Base-by-base conservation (phyloP, 1,140 invertebrate species). In the Heliothis virescens region DNA sequence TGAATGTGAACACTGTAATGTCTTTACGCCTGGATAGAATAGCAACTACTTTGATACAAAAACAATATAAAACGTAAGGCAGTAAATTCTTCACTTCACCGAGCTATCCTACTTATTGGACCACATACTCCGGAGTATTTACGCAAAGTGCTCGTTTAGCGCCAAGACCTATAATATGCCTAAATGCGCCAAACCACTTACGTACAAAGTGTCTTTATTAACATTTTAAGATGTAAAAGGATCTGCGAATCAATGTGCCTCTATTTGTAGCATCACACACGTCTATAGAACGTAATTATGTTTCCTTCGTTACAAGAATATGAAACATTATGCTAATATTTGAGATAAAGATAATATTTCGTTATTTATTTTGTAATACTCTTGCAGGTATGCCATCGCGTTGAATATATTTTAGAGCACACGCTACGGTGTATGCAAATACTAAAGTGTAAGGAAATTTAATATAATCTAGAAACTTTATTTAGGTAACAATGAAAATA, bases 201-300 rank as follows among this genome's bases (percentile, higher is more conserved):
- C 52, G 11, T n/a, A 4, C 4, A 55, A 57, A 55, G 62, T 69
- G 75, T 78, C 52, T 72, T 80, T 71, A 80, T 78, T 83, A 77
- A 60, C 79, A 81, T 79, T 76, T 81, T 79, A 83, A 81, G 69
- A 15, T 74, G 53, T 77, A 71, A 76, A 81, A 81, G 55, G 21
- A 79, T 78, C 65, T 69, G 67, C 52, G 62, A 67, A 80, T n/a
- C 57, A 48, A 53, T 72, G 47, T 72, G 9, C 59, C 47, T 47
- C 29, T 52, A 53, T 57, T 53, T 74, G 48, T 71, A 71, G 12
- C 16, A 48, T 18, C 16, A 16, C 73, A 29, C 55, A 53, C 59
- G 15, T 48, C 60, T 47, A 11, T 26, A 53, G 53, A 18, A 3
- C 67, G 18, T 74, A 60, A 60, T 74, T 47, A 48, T 60, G 72